Evolutionary conservation across 2,797 vertebrate species (phyloP).

Genomic region (Phrynocephalus guinanensis): DNA sequence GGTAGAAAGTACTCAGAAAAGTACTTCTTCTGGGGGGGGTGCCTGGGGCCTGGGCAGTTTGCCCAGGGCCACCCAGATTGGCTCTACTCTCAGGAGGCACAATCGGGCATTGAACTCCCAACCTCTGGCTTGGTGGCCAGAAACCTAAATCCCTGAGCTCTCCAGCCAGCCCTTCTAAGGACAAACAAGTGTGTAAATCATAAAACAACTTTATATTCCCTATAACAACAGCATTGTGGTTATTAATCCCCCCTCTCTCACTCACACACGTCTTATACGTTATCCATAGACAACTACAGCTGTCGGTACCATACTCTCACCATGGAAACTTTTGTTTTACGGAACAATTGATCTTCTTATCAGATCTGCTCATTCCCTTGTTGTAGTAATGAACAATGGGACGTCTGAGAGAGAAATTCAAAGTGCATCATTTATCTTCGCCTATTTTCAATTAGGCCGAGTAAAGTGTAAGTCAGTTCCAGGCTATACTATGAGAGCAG

Average conservation of each 20-base stretch:
- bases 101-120: no score
- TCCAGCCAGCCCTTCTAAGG: slow-evolving; percentile 41
- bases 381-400: slow-evolving; percentile 81
- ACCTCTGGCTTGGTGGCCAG: no score
- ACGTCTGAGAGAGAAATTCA: slow-evolving; percentile 78
- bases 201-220: slow-evolving; percentile 68
- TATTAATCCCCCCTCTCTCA: background rate
- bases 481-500: slow-evolving; percentile 79
- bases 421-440: slow-evolving; percentile 83
- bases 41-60: no score
- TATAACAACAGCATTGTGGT: slow-evolving; percentile 67
- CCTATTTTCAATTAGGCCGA: slow-evolving; percentile 82
- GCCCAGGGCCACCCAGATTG: no score
- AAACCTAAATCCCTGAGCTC: background rate
- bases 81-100: no score
- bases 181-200: slow-evolving; percentile 70
- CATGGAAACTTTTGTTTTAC: slow-evolving; percentile 78
- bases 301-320: slow-evolving; percentile 73
- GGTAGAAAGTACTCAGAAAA: no score
- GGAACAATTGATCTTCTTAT: slow-evolving; percentile 80
- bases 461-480: slow-evolving; percentile 76
- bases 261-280: slow-evolving; percentile 44
- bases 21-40: no score
- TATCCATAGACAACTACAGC: slow-evolving; percentile 71
- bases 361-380: slow-evolving; percentile 76